Evolutionary conservation across 2,113 vertebrate species (phyloP).

Genomic region (Arizona elegans): DNA sequence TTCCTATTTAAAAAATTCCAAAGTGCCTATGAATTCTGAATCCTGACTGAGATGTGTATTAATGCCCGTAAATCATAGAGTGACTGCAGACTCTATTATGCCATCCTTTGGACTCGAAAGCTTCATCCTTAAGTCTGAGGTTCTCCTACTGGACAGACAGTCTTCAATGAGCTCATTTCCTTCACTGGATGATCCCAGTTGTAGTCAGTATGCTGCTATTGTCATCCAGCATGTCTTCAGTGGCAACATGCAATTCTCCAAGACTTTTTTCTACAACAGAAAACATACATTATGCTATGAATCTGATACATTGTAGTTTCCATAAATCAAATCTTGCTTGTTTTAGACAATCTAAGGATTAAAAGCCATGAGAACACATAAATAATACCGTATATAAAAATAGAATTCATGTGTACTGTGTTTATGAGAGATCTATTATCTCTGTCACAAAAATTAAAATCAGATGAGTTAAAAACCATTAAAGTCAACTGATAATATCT

Average conservation of each 20-base stretch:
- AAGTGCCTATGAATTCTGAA: background rate
- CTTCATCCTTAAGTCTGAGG: background rate
- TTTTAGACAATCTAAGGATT: background rate
- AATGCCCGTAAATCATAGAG: background rate
- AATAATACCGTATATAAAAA: background rate
- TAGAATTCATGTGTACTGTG: background rate
- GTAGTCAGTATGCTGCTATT: background rate
- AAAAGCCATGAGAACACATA: background rate
- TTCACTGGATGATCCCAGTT: constrained; percentile 48
- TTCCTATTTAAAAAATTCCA: background rate
- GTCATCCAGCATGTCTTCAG: background rate
- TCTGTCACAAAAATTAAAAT: background rate
- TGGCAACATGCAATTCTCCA: rapidly evolving
- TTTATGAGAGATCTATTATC: background rate
- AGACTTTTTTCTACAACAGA: background rate
- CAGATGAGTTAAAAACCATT: background rate
- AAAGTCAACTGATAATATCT: background rate
- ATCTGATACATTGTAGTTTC: rapidly evolving
- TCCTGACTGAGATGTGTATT: background rate
- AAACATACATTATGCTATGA: background rate
- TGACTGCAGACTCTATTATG: background rate
- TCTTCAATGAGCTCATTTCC: rapidly evolving
- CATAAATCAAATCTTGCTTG: rapidly evolving
- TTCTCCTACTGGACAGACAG: background rate
- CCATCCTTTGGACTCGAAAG: background rate